These are phyloP conservation scores for Nannoperca australis DNA, from an alignment of 2,797 vertebrate species.

Conservation along the genomic window DNA sequence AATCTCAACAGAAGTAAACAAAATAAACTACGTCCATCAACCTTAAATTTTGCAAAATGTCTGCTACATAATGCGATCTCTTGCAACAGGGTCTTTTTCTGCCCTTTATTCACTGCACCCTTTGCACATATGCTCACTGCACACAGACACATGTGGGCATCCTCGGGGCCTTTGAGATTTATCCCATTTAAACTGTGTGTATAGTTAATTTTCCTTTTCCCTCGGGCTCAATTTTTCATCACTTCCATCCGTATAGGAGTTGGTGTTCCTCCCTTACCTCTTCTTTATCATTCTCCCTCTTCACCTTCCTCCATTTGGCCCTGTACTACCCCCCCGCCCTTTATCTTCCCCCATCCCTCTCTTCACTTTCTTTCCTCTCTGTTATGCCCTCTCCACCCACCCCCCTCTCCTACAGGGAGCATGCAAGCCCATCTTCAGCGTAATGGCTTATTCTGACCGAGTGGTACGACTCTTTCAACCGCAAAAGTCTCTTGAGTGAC, in stretches of 20 bases:
- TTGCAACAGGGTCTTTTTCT: constrained; percentile 10
- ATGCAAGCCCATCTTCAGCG: constrained; percentile 52
- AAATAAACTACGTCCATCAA: constrained; percentile 23
- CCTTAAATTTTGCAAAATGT: constrained; percentile 5
- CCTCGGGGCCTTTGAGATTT: constrained; percentile 27
- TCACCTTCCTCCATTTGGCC: constrained; percentile 29
- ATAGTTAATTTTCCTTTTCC: constrained; percentile 39
- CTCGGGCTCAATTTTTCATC: constrained; percentile 32
- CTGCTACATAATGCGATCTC: background rate
- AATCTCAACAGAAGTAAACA: constrained; percentile 19
- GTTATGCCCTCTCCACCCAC: constrained; percentile 21
- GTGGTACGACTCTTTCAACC: constrained; percentile 67
- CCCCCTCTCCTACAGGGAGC: constrained; percentile 30
- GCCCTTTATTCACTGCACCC: background rate
- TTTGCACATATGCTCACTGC: constrained; percentile 9
- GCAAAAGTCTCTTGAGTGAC: constrained; percentile 69
- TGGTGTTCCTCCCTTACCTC: constrained; percentile 4
- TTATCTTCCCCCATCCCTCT: constrained; percentile 10
- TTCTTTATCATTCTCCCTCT: constrained; percentile 25
- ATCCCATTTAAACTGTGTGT: constrained; percentile 30
- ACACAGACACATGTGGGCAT: background rate
- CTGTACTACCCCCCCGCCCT: background rate
- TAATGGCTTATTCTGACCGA: constrained; percentile 64
- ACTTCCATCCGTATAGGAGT: constrained; percentile 9
- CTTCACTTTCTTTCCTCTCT: constrained; percentile 5